A percentile compares a stretch with the other conserved stretches of the same genome.
Evolutionary conservation across 2,113 vertebrate species (phyloP).

Genomic region (Mesitornis unicolor): DNA sequence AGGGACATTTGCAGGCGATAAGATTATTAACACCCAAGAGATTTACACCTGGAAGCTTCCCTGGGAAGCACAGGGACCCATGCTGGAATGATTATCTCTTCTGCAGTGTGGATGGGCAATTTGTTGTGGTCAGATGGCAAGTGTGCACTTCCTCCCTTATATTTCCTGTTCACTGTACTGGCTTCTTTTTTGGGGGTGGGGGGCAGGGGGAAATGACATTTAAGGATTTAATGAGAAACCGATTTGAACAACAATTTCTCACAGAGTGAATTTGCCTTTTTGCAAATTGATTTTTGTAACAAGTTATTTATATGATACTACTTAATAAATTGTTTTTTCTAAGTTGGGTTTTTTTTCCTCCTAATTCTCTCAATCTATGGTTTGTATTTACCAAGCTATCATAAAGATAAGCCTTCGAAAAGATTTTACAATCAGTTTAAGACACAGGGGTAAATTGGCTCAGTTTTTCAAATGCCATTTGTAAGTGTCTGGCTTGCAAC

Average conservation of each 20-base stretch:
- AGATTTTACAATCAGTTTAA: background rate
- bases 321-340: conserved; percentile 87
- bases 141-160: conserved; percentile 46
- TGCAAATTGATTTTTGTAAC: conserved; percentile 97
- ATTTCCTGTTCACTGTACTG: conserved; percentile 72
- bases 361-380: conserved; percentile 44
- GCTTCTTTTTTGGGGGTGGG: conserved; percentile 54
- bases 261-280: conserved; percentile 87
- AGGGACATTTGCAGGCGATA: background rate
- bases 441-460: background rate
- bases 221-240: conserved; percentile 75
- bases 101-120: conserved; percentile 66
- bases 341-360: conserved; percentile 55
- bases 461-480: background rate
- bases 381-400: background rate
- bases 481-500: background rate
- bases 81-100: conserved; percentile 38
- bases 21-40: background rate
- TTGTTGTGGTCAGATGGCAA: conserved; percentile 59
- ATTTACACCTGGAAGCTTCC: conserved; percentile 39
- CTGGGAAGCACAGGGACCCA: conserved; percentile 34
- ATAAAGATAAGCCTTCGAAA: background rate
- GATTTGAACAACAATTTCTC: conserved; percentile 79
- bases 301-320: conserved; percentile 94
- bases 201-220: conserved; percentile 51